Evolutionary conservation across 2,113 vertebrate species (phyloP), one percentile per base, ranked within the genome.

Genomic region (Neotoma lepida): DNA sequence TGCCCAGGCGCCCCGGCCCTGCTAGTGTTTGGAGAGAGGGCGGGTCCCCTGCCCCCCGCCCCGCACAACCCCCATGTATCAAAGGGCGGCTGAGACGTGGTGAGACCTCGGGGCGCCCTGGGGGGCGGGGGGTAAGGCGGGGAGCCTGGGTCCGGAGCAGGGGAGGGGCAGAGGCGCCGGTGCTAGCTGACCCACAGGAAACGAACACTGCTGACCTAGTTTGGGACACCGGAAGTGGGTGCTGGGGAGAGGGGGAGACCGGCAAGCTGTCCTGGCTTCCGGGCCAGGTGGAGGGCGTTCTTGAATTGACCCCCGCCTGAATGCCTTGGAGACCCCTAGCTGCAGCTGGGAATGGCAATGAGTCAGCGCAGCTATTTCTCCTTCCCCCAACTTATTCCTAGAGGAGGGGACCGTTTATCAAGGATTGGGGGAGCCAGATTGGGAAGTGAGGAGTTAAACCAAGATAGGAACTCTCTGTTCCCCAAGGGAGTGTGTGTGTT

Each of bases 201-300:
- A 95, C 97, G 95, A 96, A 95, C 96, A 90, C 97, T 96, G 97
- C 96, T 97, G 97, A 97, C 97, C 97, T 97, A 97, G 97, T 97
- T 97, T 97, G 97, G 97, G 97, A 97, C 97, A 97, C 97, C 97
- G 97, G 97, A 97, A 97, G 97, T 97, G 97, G 97, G 97, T 97
- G 97, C 97, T 90, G 96, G 90, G 96, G 96, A 96, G 96, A 95
- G 94, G 96, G 97, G 97, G 97, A 97, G 97, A 96, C 96, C 94
- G 90, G 96, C 94, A 93, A 95, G 92, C 96, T 95, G 96, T 96
- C 97, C 97, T 95, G 96, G 97, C 97, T 97, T 97, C 97, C 97
- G 97, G 97, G 95, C 97, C 97, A 97, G 97, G 97, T 97, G 97
- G 97, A 97, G 96, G 96, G 97, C 84, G 86, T 96, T 96, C 96